A percentile compares a stretch with the other conserved stretches of the same genome.
Conservation (phyloP, 2,113 vertebrate species). For the Erythrocercus mccallii region DNA sequence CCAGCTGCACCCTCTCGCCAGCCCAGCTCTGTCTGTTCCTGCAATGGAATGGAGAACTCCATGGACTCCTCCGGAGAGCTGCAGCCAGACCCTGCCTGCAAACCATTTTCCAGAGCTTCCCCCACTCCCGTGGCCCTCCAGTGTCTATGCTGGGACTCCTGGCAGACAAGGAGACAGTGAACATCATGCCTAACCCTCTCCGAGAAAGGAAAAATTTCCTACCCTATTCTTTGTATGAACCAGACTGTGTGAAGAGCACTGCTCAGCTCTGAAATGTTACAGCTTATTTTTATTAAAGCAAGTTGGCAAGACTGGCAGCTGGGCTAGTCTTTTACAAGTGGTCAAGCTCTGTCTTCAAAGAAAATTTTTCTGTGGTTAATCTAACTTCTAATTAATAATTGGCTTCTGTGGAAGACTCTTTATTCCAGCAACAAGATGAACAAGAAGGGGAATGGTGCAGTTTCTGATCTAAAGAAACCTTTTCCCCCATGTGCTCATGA, state of each 20-base stretch:
- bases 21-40: neutral
- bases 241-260: neutral
- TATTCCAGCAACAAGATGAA: neutral
- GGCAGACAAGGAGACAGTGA: neutral
- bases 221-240: neutral
- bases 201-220: neutral
- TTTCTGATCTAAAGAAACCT: neutral
- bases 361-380: neutral
- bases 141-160: neutral
- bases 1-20: neutral
- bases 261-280: neutral
- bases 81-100: neutral
- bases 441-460: neutral
- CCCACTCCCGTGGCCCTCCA: rapidly evolving
- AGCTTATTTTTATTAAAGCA: neutral
- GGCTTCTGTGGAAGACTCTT: neutral
- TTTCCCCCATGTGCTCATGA: neutral
- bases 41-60: neutral
- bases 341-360: neutral
- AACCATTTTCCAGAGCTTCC: neutral
- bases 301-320: neutral
- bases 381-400: neutral
- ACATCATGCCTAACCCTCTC: neutral
- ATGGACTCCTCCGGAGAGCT: neutral
- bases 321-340: neutral